Base-by-base conservation (phyloP, 2,797 vertebrate genomes). In the Gymnoscopelus braueri region DNA sequence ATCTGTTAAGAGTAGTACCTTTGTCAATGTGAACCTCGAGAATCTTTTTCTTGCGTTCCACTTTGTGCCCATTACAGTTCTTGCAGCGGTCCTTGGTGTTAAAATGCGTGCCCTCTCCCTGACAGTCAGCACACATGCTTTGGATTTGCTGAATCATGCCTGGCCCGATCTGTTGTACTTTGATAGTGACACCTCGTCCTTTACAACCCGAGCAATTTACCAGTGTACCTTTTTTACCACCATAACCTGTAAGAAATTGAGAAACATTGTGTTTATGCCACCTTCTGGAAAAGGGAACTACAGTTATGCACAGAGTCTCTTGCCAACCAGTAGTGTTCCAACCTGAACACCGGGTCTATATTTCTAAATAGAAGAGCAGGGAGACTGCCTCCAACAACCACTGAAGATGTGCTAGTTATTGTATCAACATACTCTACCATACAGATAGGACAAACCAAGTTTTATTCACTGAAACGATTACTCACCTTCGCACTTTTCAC, bases 61-160 rank as follows among this genome's bases (percentile, higher is more conserved):
- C 96, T 92, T 97, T 99, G 84, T 93, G 94, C 1, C 98, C 98
- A 2, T 91, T 94, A 89, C 98, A 99, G 86, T 65, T 94, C 73
- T 96, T 96, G 57, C 98, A 99, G 60, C 97, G 94, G 88, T 99
- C 97, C 84, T 97, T 97, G 0, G 97, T 89, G 76, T 81, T 97
- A 79, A 99, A 97, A 65, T 91, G 95, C 90, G 99, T 96, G 0
- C 98, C 97, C 84, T 98, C 96, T 69, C 98, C 98, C 85, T 96
- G 95, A 85, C 98, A 99, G 63, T 98, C 96, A 0, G 93, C 29
- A 80, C 98, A 99, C 90, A 98, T 94, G 3, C 95, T 97, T 65
- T 99, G 97, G 67, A 96, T 97, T 92, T 99, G 98, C 85, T 99
- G 98, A 60, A 99, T 96, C 97, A 99, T 97, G 65, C 98, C 97